These are phyloP conservation scores for Todiramphus chloris DNA, from an alignment of 2,113 vertebrate species.

Conservation along the genomic window DNA sequence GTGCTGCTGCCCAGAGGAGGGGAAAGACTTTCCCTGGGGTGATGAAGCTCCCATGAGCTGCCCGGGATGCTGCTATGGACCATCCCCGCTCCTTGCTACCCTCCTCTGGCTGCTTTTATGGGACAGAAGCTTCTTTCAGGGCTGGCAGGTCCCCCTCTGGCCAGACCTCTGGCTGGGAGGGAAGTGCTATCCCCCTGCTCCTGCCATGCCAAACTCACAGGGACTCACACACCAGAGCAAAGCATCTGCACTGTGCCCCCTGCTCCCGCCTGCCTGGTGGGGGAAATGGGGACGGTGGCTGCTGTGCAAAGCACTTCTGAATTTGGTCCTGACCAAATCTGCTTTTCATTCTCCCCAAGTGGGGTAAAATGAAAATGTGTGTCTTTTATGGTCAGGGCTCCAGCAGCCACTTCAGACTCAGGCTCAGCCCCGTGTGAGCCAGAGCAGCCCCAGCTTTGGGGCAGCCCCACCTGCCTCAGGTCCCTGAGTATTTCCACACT, in stretches of 20 bases:
- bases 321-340: rapidly evolving
- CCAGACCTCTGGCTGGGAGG: rapidly evolving
- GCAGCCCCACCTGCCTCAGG: background rate
- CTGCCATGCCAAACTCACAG: background rate
- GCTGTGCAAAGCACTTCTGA: background rate
- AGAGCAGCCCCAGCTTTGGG: background rate
- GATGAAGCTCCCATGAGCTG: rapidly evolving
- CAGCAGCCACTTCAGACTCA: rapidly evolving
- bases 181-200: rapidly evolving
- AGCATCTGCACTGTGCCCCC: background rate
- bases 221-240: background rate
- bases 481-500: background rate
- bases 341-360: rapidly evolving
- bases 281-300: rapidly evolving
- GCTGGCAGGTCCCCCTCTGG: rapidly evolving
- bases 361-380: rapidly evolving
- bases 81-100: background rate
- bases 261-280: background rate
- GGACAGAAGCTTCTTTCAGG: background rate
- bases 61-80: background rate
- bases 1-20: background rate
- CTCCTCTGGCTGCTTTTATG: background rate
- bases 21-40: background rate
- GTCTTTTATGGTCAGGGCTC: background rate
- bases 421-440: background rate